Evolutionary conservation across 2,113 vertebrate genomes (phyloP), one percentile per base, ranked within the genome.

Genomic region (Anolis sagrei): DNA sequence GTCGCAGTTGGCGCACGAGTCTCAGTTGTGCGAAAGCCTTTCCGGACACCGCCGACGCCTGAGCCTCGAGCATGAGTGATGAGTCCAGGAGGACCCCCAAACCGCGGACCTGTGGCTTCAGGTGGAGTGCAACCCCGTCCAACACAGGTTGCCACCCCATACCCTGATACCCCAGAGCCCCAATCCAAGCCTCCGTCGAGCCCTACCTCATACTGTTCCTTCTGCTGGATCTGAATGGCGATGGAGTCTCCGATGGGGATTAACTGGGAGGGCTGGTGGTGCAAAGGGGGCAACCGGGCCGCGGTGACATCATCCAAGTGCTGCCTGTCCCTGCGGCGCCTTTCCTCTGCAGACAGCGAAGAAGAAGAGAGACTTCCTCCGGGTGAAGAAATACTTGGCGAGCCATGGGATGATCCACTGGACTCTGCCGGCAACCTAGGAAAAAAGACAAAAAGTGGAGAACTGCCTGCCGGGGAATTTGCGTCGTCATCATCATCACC

Each of bases 261-360:
- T 0, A 99, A 92, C 94, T 96, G 96, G 0, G 96, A 85, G 1
- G 98, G 98, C 76, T 83, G 93, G 82, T 99, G 93, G 92, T 97
- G 96, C 29, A 99, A 97, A 0, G 96, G 98, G 6, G 98, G 97
- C 36, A 98, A 95, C 48, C 92, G 97, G 27, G 98, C 98, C 2
- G 99, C 95, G 66, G 98, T 99, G 94, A 98, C 93, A 81, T 99
- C 98, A 94, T 99, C 97, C 34, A 99, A 93, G 87, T 98, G 98
- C 90, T 98, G 97, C 91, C 92, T 97, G 82, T 99, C 97, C 44
- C 89, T 93, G 83, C 93, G 95, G 84, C 85, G 92, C 86, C 96
- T 96, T 75, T 97, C 97, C 83, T 97, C 97, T 1, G 84, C 2
- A 16, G 97, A 96, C 27, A 97, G 0, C 0, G 92, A 95, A 7